Evolutionary conservation across 35 echinoderm and acorn worm species (phyloP).

Genomic region (Amphiura filiformis): DNA sequence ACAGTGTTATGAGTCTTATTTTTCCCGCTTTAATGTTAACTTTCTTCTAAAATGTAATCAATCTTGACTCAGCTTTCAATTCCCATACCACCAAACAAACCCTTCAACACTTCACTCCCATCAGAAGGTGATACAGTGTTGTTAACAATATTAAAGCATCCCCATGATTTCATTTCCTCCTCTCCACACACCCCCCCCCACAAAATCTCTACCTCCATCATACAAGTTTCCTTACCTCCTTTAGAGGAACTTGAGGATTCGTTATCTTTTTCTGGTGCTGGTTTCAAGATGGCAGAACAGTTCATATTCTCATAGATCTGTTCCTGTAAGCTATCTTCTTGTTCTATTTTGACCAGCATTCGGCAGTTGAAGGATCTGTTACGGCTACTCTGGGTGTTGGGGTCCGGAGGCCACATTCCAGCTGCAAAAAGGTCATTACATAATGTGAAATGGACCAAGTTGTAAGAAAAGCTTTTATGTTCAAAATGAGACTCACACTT

Average conservation of each 20-base stretch:
- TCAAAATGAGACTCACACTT: neutral
- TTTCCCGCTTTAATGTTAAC: no score
- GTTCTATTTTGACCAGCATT: constrained; percentile 75
- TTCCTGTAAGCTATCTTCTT: constrained; percentile 46
- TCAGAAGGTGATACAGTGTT: no score
- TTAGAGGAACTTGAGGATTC: constrained; percentile 57
- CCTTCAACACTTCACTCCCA: no score
- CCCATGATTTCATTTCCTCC: no score
- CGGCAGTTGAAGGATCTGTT: constrained; percentile 89
- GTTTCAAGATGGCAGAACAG: constrained; percentile 90
- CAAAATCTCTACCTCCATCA: neutral
- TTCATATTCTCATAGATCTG: constrained; percentile 79
- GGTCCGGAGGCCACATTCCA: constrained; percentile 66
- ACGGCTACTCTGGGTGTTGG: constrained; percentile 36
- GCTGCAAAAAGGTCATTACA: constrained; percentile 20
- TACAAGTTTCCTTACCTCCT: neutral
- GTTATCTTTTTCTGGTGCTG: constrained; percentile 70
- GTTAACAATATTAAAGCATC: no score
- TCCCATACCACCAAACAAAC: no score
- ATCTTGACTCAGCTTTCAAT: no score
- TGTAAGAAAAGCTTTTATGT: neutral
- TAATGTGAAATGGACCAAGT: neutral
- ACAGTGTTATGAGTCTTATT: no score
- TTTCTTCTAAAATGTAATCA: no score
- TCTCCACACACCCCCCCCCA: no score